Conservation (phyloP, 2,113 vertebrate genomes). For the Channa argus region DNA sequence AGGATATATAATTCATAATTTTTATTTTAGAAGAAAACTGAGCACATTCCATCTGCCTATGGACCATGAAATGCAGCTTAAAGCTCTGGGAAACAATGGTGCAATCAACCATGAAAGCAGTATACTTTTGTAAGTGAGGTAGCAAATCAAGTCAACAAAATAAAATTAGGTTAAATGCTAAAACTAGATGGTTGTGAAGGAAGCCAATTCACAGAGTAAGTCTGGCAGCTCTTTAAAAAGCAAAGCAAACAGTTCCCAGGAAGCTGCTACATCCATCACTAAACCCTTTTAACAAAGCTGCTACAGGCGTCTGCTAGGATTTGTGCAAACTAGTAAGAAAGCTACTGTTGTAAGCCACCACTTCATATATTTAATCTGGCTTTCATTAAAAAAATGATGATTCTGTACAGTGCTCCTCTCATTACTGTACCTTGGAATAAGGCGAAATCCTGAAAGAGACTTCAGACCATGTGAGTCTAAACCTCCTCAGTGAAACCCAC, state of each 20-base stretch:
- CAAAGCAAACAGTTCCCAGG: not conserved
- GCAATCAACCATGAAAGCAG: not conserved
- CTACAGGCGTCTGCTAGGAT: not conserved
- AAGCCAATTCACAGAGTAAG: not conserved
- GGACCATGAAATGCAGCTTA: no score
- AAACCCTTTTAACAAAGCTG: not conserved
- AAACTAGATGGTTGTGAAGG: not conserved
- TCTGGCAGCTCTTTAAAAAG: not conserved
- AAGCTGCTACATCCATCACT: not conserved
- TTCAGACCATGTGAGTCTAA: slow-evolving; percentile 25
- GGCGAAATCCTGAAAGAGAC: slow-evolving; percentile 13
- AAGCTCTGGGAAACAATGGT: no score
- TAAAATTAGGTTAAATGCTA: not conserved
- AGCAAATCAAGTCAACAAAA: not conserved
- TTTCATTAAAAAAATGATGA: no score
- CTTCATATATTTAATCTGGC: no score
- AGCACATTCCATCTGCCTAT: no score
- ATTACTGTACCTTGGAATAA: no score
- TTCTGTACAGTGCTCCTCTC: no score
- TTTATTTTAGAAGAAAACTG: no score
- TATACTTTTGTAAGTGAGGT: not conserved
- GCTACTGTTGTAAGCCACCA: no score
- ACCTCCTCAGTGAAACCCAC: slow-evolving; percentile 17
- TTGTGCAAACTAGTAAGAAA: no score
- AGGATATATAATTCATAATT: no score